Conservation (phyloP, 2,888 invertebrate genomes). For the Sphaeridia pumilis region DNA sequence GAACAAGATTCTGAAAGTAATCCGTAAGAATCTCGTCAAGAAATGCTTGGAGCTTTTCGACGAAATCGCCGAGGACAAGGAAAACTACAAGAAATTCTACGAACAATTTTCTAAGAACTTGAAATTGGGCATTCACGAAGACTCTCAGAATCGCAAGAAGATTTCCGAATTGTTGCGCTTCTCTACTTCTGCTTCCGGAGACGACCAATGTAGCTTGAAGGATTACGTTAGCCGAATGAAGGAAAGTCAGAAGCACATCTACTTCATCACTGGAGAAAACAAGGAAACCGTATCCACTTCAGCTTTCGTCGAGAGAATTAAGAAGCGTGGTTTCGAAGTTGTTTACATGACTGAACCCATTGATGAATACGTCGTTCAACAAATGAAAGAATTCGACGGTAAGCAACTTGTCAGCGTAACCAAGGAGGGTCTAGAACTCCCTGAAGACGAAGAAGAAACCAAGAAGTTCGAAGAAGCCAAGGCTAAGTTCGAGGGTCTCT, state of each 20-base stretch:
- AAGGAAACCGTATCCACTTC: slow-evolving; percentile 90
- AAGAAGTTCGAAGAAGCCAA: slow-evolving; percentile 90
- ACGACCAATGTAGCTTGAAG: slow-evolving; percentile 83
- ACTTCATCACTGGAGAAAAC: slow-evolving; percentile 88
- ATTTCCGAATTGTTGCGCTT: slow-evolving; percentile 75
- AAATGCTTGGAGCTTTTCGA: slow-evolving; percentile 96
- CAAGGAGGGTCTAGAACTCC: slow-evolving; percentile 93
- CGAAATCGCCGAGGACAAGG: slow-evolving; percentile 90
- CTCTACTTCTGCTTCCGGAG: slow-evolving; percentile 87
- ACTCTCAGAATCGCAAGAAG: slow-evolving; percentile 85
- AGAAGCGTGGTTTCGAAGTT: slow-evolving; percentile 95
- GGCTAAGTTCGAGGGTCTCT: slow-evolving; percentile 61
- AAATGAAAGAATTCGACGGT: slow-evolving; percentile 95
- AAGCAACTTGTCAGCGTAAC: slow-evolving; percentile 93
- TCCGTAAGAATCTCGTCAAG: slow-evolving; percentile 97
- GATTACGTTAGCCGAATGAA: slow-evolving; percentile 98
- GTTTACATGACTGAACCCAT: slow-evolving; percentile 99
- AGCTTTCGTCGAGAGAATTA: slow-evolving; percentile 93
- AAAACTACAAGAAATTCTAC: slow-evolving; percentile 96
- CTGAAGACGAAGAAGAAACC: slow-evolving; percentile 94
- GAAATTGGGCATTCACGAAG: slow-evolving; percentile 96
- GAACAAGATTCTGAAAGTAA: slow-evolving; percentile 97
- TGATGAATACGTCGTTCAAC: slow-evolving; percentile 98
- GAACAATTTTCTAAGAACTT: slow-evolving; percentile 96
- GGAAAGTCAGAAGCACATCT: slow-evolving; percentile 95